Percentiles rank a stretch among this genome's conserved stretches.
phyloP scores from a whole-genome alignment of 2,113 vertebrate genomes.

The Pleuronectes platessa region DNA sequence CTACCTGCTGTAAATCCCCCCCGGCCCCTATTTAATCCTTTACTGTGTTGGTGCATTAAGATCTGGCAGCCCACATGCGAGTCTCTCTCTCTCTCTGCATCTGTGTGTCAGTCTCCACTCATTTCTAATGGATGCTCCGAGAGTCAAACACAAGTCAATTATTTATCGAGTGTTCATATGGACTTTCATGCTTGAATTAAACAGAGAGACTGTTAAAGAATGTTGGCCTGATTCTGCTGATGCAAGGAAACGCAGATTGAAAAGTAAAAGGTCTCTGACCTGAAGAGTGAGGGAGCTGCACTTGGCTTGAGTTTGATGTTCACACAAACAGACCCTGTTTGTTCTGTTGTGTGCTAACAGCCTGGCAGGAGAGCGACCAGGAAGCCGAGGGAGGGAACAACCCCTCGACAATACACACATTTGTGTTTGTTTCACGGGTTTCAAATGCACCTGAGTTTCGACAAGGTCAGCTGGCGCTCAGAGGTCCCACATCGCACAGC shows the following conservation, averaged over 20 bases:
- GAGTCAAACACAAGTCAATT: constrained; percentile 64
- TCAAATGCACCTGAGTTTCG: constrained; percentile 5
- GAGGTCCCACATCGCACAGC: constrained; percentile 5
- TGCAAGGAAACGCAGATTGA: not conserved
- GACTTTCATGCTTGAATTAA: constrained; percentile 59
- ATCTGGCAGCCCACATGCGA: constrained; percentile 26
- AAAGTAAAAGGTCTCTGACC: not conserved
- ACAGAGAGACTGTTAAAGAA: constrained; percentile 33
- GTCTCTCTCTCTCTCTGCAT: constrained; percentile 16
- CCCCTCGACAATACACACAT: constrained; percentile 20
- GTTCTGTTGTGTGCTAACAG: constrained; percentile 48
- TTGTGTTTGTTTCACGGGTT: not conserved
- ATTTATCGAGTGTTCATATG: constrained; percentile 65
- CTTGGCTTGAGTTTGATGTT: constrained; percentile 38
- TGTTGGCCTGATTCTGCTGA: constrained; percentile 40
- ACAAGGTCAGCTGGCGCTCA: constrained; percentile 41
- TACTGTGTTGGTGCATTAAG: constrained; percentile 43
- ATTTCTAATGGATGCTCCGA: constrained; percentile 65
- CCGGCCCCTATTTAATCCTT: constrained; percentile 26
- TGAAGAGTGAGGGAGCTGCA: constrained; percentile 24
- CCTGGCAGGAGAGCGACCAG: constrained; percentile 35
- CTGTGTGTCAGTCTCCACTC: constrained; percentile 44
- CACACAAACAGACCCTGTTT: constrained; percentile 51
- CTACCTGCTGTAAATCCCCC: not conserved
- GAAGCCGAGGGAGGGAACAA: constrained; percentile 32